Evolutionary conservation across 1,140 invertebrate species (phyloP).

Genomic region (Zaprionus vittiger): DNA sequence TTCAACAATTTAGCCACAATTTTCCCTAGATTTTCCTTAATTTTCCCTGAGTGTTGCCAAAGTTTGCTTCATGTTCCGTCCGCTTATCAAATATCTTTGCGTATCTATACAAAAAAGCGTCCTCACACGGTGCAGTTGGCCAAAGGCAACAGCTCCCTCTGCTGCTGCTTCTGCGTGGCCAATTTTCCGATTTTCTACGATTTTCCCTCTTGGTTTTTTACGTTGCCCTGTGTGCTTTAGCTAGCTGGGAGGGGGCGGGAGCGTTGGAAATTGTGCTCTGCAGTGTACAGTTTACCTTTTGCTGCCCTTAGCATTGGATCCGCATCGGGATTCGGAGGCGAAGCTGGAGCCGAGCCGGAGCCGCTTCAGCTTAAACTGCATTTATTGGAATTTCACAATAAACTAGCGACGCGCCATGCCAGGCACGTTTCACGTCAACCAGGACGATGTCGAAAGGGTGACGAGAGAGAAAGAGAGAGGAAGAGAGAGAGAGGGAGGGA

Average conservation of each 20-base stretch:
- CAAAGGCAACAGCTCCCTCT: background rate
- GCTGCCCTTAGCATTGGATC: conserved; percentile 6
- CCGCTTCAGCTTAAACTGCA: conserved; percentile 49
- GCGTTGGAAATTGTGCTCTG: background rate
- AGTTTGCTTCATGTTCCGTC: background rate
- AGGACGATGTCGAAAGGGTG: conserved; percentile 6
- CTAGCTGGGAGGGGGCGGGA: background rate
- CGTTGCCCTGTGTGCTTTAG: conserved; percentile 21
- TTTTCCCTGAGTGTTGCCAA: background rate
- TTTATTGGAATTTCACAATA: conserved; percentile 81
- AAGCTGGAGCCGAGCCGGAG: background rate
- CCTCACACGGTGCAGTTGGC: background rate
- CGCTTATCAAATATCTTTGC: background rate
- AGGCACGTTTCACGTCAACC: conserved; percentile 33
- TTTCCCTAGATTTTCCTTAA: no score
- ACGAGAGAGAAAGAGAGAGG: conserved; percentile 4
- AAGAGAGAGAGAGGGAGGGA: conserved; percentile 6
- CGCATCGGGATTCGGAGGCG: conserved; percentile 15
- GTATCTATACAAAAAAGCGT: background rate
- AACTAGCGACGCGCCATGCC: conserved; percentile 58
- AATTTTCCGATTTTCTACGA: conserved; percentile 70
- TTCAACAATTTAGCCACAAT: no score
- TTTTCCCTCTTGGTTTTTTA: conserved; percentile 26
- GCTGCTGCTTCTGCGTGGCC: conserved; percentile 50
- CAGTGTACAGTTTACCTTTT: conserved; percentile 42